Evolutionary conservation across 2,113 vertebrate species (phyloP).

Genomic region (Rallus limicola): DNA sequence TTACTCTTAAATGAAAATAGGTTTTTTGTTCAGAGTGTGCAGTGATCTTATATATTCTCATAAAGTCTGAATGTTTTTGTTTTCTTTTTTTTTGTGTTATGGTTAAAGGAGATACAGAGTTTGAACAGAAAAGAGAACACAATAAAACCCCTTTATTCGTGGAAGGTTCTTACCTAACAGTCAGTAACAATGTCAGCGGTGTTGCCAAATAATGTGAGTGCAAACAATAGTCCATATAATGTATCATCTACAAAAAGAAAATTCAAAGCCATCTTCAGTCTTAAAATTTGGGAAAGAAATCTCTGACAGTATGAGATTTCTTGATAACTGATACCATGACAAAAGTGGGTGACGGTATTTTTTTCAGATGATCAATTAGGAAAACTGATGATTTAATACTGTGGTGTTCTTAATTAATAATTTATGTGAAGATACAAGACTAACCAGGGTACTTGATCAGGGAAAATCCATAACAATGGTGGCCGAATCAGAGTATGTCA

Average conservation of each 20-base stretch:
- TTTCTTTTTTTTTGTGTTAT: not conserved
- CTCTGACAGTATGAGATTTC: not conserved
- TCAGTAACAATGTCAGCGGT: not conserved
- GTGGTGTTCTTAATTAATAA: not conserved
- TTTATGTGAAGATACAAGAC: not conserved
- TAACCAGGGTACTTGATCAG: not conserved
- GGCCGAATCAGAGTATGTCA: not conserved
- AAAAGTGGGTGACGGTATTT: not conserved
- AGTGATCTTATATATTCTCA: not conserved
- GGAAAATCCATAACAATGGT: not conserved
- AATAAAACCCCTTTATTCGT: rapidly evolving
- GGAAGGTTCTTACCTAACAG: not conserved
- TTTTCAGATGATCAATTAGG: not conserved
- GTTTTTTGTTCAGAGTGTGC: not conserved
- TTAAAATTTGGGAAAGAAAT: not conserved
- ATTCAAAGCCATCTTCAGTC: not conserved
- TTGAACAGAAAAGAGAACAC: not conserved
- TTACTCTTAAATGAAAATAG: not conserved
- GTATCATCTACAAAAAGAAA: not conserved
- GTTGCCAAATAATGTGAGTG: not conserved
- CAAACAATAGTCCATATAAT: not conserved
- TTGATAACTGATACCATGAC: not conserved
- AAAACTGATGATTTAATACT: not conserved
- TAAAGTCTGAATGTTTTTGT: not conserved
- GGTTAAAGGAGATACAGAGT: not conserved